Evolutionary conservation across 2,797 vertebrate species (phyloP), one percentile per base, ranked within the genome.

Genomic region (Apodemus agrarius): DNA sequence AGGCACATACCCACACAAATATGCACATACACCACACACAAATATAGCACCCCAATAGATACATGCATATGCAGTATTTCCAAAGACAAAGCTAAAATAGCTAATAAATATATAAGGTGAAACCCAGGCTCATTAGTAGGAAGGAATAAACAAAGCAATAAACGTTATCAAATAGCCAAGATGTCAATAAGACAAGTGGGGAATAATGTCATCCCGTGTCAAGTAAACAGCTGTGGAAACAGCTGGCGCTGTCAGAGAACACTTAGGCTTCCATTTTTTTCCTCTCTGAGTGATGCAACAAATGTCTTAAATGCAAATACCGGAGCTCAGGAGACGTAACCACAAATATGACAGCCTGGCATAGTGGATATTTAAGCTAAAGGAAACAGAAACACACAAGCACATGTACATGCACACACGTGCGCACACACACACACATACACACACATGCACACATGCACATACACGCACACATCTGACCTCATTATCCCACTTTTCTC

Each of bases 81-180:
- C 80, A 74, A 75, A 79, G 13, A 67, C 40, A 11, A 92, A 93
- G 46, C 63, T 92, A 37, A 88, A 93, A 86, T 37, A 17, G 52
- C 65, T 54, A 88, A 74, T 88, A 29, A 88, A 40, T 31, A 26
- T 31, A 17, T 26, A 49, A 95, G 78, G 87, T 49, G 26, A 85
- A 95, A n/a, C 14, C 49, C 29, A 37, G 67, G 31, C n/a, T 87
- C 76, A 84, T 34, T 65, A 43, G 69, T 19, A 89, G 49, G 6
- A 83, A 89, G 92, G 85, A 49, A 1, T 52, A 67, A 83, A 74
- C 80, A 90, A 90, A 95, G 86, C 49, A 92, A 82, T 5, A 74
- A 81, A 89, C 19, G 21, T 91, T 59, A 91, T 43, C 69, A 82
- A 81, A 46, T 49, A 54, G 88, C 76, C 91, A 54, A 86, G 69